phyloP scores from a whole-genome alignment of 2,888 invertebrate genomes.

The Habroteleia sp. region DNA sequence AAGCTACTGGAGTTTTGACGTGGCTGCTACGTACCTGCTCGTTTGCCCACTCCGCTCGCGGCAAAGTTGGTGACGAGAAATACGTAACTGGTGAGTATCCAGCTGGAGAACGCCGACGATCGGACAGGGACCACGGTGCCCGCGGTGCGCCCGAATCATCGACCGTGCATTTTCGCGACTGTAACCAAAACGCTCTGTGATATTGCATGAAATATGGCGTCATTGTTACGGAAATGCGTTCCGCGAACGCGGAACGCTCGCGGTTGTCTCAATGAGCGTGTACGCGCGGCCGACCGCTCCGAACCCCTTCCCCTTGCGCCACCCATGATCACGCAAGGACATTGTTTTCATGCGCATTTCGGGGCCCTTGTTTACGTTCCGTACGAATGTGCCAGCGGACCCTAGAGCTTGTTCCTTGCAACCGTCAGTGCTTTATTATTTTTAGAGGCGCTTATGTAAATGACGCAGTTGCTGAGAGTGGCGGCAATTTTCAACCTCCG shows the following conservation, averaged over 20 bases:
- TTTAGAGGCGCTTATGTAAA: conserved; percentile 78
- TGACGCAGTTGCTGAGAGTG: conserved; percentile 73
- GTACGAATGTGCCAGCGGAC: conserved; percentile 38
- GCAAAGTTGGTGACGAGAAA: conserved; percentile 97
- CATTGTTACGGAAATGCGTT: conserved; percentile 39
- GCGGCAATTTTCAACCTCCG: conserved; percentile 27
- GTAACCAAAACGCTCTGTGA: conserved; percentile 68
- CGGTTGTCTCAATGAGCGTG: conserved; percentile 75
- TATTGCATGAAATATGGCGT: conserved; percentile 75
- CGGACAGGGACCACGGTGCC: conserved; percentile 82
- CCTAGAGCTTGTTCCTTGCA: conserved; percentile 13
- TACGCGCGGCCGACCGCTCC: conserved; percentile 31
- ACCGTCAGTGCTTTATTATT: conserved; percentile 69
- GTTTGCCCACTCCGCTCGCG: conserved; percentile 96
- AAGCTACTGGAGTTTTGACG: conserved; percentile 93
- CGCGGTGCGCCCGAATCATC: conserved; percentile 66
- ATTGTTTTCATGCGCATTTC: conserved; percentile 40
- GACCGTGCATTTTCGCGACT: conserved; percentile 62
- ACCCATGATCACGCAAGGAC: conserved; percentile 7
- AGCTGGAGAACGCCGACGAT: conserved; percentile 85
- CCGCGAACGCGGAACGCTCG: conserved; percentile 42
- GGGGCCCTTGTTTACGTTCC: conserved; percentile 51
- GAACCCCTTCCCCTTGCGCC: conserved; percentile 21
- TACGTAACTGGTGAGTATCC: conserved; percentile 93
- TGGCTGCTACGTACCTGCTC: conserved; percentile 95